These are phyloP conservation scores for Neosalanx taihuensis DNA, from an alignment of 2,797 vertebrate species.

Conservation along the genomic window DNA sequence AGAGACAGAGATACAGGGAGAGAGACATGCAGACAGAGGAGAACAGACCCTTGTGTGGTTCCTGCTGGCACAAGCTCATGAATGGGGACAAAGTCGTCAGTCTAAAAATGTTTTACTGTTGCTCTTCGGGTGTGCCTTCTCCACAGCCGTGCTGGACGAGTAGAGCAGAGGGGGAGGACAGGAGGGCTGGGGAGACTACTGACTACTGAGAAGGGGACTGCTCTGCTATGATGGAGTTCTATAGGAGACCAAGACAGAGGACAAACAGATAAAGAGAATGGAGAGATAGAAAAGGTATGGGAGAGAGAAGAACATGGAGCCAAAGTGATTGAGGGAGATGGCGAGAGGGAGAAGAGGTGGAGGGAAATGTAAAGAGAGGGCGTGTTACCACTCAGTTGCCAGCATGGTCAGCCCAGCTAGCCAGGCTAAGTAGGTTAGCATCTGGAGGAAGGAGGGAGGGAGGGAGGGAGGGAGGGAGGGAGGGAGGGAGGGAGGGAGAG, in stretches of 20 bases:
- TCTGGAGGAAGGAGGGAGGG: constrained; percentile 37
- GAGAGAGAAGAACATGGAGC: constrained; percentile 12
- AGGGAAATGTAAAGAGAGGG: neutral
- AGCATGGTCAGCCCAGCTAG: constrained; percentile 42
- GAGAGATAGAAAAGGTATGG: neutral
- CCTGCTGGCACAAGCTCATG: constrained; percentile 17
- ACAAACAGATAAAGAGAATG: constrained; percentile 39
- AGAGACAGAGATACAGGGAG: constrained; percentile 42
- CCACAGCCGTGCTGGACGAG: constrained; percentile 15
- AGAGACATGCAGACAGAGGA: constrained; percentile 23
- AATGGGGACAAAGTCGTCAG: constrained; percentile 52
- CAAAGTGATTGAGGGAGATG: constrained; percentile 12
- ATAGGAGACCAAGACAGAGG: constrained; percentile 4
- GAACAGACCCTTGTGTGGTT: constrained; percentile 15
- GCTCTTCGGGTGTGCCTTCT: constrained; percentile 40
- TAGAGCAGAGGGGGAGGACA: too few relatives aligned
- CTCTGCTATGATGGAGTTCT: neutral
- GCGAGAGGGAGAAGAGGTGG: neutral
- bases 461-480: neutral
- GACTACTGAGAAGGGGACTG: too few relatives aligned
- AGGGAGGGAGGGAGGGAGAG: too few relatives aligned
- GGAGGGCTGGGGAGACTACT: too few relatives aligned
- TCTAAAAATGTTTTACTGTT: constrained; percentile 69
- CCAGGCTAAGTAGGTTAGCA: constrained; percentile 61
- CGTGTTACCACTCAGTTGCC: constrained; percentile 48